These are phyloP conservation scores for Agrochola lychnidis DNA, from an alignment of 2,888 invertebrate species.

Conservation along the genomic window DNA sequence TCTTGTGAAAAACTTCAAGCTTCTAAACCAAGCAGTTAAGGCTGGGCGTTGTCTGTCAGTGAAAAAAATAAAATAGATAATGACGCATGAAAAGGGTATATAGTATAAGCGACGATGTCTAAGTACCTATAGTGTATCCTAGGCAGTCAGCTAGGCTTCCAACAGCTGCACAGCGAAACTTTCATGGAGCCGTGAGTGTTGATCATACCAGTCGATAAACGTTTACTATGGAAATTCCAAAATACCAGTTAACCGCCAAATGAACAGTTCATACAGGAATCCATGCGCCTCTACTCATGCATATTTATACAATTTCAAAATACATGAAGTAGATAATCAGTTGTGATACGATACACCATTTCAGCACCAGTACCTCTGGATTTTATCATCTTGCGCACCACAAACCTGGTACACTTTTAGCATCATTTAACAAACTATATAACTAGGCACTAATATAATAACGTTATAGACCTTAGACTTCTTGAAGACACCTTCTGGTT, in stretches of 20 bases:
- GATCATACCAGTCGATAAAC: too few relatives aligned
- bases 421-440: too few relatives aligned
- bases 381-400: too few relatives aligned
- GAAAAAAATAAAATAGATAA: too few relatives aligned
- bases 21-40: background rate
- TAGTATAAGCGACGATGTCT: too few relatives aligned
- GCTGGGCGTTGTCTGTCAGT: background rate
- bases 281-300: background rate
- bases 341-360: too few relatives aligned
- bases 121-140: background rate
- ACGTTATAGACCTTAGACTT: too few relatives aligned
- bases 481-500: too few relatives aligned
- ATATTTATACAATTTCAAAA: background rate
- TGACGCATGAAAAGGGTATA: background rate
- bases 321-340: background rate
- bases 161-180: background rate
- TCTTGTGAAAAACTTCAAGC: background rate
- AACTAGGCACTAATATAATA: too few relatives aligned
- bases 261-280: background rate
- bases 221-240: background rate
- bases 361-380: too few relatives aligned
- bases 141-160: background rate
- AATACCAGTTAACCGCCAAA: background rate
- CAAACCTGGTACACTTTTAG: too few relatives aligned
- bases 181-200: background rate